Evolutionary conservation across 2,888 invertebrate species (phyloP).

Genomic region (Caenorhabditis imperialis): DNA sequence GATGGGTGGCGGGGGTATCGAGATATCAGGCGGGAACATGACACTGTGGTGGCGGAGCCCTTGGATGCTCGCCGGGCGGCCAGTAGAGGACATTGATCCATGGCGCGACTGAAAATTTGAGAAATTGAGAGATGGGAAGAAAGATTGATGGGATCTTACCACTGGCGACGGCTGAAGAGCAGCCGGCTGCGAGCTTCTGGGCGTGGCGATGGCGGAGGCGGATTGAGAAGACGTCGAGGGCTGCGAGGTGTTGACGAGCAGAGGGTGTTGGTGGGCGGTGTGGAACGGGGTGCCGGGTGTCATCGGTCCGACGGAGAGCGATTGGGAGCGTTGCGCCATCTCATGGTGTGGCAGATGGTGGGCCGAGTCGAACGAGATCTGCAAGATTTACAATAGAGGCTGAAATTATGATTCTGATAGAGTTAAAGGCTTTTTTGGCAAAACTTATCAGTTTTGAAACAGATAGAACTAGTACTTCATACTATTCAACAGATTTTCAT

Average conservation of each 20-base stretch:
- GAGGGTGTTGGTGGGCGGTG: conserved; percentile 1
- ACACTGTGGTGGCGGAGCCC: conserved; percentile 29
- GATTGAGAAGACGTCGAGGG: conserved; percentile 21
- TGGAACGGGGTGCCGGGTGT: conserved; percentile 23
- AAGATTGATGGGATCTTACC: neutral
- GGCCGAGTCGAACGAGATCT: neutral
- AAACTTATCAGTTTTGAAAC: too few species aligned
- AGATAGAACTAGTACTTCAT: too few species aligned
- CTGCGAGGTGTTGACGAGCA: conserved; percentile 26
- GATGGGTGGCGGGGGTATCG: conserved; percentile 25
- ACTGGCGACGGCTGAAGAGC: conserved; percentile 16
- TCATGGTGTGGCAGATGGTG: conserved; percentile 13
- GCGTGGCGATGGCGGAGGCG: conserved; percentile 14
- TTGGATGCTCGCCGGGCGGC: conserved; percentile 37
- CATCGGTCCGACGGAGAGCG: conserved; percentile 24
- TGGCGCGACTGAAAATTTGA: conserved; percentile 32
- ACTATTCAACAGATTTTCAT: too few species aligned
- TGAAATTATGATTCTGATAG: too few species aligned
- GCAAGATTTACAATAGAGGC: too few species aligned
- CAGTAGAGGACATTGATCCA: conserved; percentile 21
- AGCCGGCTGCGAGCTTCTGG: conserved; percentile 6
- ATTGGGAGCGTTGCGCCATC: conserved; percentile 29
- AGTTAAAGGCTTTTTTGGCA: too few species aligned
- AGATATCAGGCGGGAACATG: conserved; percentile 26
- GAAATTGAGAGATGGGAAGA: too few species aligned